These are phyloP conservation scores for Anseranas semipalmata DNA, from an alignment of 2,113 vertebrate species.

Conservation along the genomic window DNA sequence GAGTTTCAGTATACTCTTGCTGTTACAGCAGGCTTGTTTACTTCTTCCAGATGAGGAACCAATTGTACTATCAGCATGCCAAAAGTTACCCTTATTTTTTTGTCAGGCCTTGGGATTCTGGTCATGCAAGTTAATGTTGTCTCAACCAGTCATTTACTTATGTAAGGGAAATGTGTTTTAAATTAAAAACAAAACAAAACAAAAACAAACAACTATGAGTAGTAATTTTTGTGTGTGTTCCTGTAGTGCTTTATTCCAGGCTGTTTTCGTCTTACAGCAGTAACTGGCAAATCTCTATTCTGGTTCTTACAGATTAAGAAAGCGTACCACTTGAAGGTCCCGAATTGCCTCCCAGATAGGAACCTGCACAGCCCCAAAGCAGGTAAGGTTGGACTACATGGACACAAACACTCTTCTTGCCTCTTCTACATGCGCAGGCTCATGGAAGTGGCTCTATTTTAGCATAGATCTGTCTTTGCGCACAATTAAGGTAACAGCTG, in stretches of 20 bases:
- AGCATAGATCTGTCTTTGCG: background rate
- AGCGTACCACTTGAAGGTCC: constrained; percentile 81
- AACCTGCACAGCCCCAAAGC: constrained; percentile 89
- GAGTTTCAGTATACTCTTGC: background rate
- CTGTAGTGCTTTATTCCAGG: background rate
- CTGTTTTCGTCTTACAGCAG: background rate
- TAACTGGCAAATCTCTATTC: background rate
- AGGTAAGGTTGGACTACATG: constrained; percentile 67
- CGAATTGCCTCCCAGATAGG: constrained; percentile 87
- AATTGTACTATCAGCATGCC: background rate
- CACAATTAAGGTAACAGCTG: background rate
- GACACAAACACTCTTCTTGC: background rate
- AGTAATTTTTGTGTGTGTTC: background rate
- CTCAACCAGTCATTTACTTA: background rate
- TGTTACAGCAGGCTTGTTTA: background rate
- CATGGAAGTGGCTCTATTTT: background rate
- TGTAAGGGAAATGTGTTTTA: background rate
- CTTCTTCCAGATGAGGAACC: background rate
- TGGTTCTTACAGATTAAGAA: constrained; percentile 85
- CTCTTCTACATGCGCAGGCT: background rate
- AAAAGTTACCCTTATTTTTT: background rate
- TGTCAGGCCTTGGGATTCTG: background rate
- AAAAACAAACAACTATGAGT: background rate
- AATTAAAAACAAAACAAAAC: background rate
- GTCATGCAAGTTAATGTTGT: background rate